Conservation (phyloP, 2,888 invertebrate species). For the Tuta absoluta region DNA sequence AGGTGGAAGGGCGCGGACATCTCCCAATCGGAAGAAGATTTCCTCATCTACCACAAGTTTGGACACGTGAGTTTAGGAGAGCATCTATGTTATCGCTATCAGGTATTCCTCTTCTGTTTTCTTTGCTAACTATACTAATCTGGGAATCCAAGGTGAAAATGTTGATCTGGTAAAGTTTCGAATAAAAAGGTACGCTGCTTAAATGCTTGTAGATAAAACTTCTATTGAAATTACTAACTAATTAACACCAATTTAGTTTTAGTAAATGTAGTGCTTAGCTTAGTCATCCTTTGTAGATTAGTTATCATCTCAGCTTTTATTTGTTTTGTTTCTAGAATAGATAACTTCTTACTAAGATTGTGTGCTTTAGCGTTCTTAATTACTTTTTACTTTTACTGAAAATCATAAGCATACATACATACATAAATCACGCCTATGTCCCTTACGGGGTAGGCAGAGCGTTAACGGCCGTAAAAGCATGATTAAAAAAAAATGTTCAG, state of each 20-base stretch:
- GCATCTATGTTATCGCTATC: conserved; percentile 59
- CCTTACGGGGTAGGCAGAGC: too few relatives aligned
- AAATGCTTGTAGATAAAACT: background rate
- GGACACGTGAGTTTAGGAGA: conserved; percentile 89
- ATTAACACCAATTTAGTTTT: background rate
- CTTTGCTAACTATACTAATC: conserved; percentile 55
- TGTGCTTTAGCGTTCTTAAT: too few relatives aligned
- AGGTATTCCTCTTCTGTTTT: conserved; percentile 63
- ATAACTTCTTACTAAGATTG: background rate
- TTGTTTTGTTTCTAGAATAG: background rate
- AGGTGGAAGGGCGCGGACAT: conserved; percentile 92
- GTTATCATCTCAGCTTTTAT: background rate
- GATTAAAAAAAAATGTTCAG: too few relatives aligned
- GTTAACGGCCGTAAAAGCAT: too few relatives aligned
- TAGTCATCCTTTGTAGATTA: background rate
- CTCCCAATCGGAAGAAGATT: conserved; percentile 93
- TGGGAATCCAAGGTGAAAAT: conserved; percentile 1
- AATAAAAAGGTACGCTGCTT: background rate
- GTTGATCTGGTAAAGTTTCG: background rate
- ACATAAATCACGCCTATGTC: too few relatives aligned
- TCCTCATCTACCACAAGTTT: conserved; percentile 94
- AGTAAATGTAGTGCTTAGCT: background rate
- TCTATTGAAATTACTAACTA: background rate
- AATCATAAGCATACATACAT: too few relatives aligned
- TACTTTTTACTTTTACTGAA: too few relatives aligned